Evolutionary conservation across 2,888 invertebrate genomes (phyloP), one percentile per base, ranked within the genome.

Genomic region (Ormyrus labotus): DNA sequence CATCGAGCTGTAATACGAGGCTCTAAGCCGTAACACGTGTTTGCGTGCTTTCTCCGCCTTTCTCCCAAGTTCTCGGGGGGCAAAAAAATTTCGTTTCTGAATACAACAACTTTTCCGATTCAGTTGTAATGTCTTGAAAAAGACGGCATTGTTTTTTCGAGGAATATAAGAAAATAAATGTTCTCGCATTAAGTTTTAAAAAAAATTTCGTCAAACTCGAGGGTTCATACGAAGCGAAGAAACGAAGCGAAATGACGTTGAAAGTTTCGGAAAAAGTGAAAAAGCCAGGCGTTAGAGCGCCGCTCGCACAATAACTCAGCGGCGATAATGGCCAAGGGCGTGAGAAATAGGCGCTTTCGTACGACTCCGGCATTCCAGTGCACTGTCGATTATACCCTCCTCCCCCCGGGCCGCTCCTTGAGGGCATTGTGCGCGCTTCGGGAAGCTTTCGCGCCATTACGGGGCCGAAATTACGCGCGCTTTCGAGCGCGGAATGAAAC

Each of bases 271-370:
- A 2, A 3, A 34, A 3, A 34, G 34, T 34, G 34, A 34, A 34
- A 34, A 34, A 34, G 34, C 3, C 34, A 34, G 34, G 34, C 34
- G 34, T n/a, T 8, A 11, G 9, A 69, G 47, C 45, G 57, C 48
- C 53, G 65, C 70, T 47, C 67, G 68, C 63, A 76, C 74, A 81
- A 80, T 83, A 83, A 82, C 80, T 83, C 77, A 78, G 72, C 8
- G 82, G 72, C 83, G 82, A 78, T 85, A 83, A 84, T 84, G 80
- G 82, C 77, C 69, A 51, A 65, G 71, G 81, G 81, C 84, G 82
- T 85, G 84, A 86, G 84, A 86, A 86, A 85, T 84, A 82, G 81
- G 81, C 81, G 65, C 58, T 76, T 19, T 61, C 47, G 34, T 2
- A 19, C 48, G 50, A 51, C 67, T 19, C 48, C 48, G 72, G 57